Evolutionary conservation across 2,797 vertebrate species (phyloP).

Genomic region (Anabacerthia variegaticeps): DNA sequence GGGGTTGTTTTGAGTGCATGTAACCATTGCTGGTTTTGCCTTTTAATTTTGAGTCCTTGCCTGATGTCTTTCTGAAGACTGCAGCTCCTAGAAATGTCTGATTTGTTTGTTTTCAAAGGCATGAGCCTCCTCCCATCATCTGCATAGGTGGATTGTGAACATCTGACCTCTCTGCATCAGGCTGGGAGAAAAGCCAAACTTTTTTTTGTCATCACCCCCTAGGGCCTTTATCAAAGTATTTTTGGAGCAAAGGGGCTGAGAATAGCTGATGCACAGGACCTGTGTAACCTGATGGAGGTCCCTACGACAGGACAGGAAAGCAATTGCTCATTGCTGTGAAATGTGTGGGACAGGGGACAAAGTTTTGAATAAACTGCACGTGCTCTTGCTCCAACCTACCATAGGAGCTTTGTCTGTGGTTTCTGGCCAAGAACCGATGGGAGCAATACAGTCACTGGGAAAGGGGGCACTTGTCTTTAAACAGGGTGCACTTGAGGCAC

Average conservation of each 20-base stretch:
- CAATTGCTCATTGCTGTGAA: accelerated
- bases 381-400: background rate
- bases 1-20: background rate
- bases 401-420: background rate
- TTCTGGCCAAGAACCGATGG: accelerated
- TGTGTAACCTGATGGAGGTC: background rate
- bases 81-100: background rate
- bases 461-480: background rate
- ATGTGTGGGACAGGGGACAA: background rate
- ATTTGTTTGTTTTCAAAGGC: background rate
- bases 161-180: background rate
- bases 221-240: background rate
- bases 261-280: background rate
- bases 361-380: background rate
- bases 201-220: background rate
- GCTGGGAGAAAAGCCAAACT: background rate
- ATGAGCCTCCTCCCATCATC: background rate
- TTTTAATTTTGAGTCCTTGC: background rate
- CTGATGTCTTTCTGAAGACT: background rate
- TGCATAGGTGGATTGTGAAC: background rate
- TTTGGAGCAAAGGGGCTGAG: background rate
- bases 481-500: no score
- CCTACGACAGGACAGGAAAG: background rate
- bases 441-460: background rate
- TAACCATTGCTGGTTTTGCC: background rate